These are phyloP conservation scores for Panurus biarmicus DNA, from an alignment of 2,113 vertebrate genomes.

Conservation along the genomic window DNA sequence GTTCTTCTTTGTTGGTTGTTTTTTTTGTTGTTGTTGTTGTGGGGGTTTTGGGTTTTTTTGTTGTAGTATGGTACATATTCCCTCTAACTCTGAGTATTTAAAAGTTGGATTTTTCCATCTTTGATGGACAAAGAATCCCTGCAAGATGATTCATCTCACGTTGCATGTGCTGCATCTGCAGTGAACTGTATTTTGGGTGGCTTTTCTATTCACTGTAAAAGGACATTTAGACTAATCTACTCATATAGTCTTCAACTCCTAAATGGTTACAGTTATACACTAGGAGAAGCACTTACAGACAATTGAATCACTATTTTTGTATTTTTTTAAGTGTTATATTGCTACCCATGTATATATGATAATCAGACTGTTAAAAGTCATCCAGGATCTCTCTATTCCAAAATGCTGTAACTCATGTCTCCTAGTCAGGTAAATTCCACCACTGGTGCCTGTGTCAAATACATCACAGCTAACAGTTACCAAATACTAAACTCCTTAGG, in stretches of 20 bases:
- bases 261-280: not conserved
- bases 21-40: not conserved
- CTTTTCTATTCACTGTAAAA: not conserved
- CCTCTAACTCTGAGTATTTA: not conserved
- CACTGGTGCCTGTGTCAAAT: accelerated
- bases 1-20: not conserved
- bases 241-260: not conserved
- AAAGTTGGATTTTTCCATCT: not conserved
- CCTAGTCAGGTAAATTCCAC: not conserved
- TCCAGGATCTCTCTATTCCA: not conserved
- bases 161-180: not conserved
- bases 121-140: not conserved
- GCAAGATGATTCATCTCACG: not conserved
- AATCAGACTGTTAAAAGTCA: not conserved
- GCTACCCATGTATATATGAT: not conserved
- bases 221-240: not conserved
- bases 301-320: not conserved
- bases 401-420: not conserved
- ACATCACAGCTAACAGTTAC: not conserved
- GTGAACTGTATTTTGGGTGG: not conserved
- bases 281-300: not conserved
- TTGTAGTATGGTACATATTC: not conserved
- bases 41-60: no score
- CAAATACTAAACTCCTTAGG: not conserved
- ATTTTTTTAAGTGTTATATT: not conserved